phyloP scores from a whole-genome alignment of 2,797 vertebrate species.

The Scomberomorus guttatus region DNA sequence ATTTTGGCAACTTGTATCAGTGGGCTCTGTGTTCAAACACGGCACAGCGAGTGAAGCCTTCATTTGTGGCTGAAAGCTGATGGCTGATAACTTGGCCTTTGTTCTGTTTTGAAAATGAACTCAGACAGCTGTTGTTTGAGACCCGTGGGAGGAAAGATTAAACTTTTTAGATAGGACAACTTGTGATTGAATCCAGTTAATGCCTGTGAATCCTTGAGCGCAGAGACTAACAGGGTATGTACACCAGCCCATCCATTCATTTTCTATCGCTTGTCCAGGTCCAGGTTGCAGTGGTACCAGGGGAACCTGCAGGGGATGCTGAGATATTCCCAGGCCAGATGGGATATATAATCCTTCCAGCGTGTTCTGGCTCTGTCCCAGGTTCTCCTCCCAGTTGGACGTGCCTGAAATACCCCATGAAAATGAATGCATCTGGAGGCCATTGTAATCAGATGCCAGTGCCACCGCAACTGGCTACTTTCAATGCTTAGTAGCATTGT shows the following conservation, averaged over 20 bases:
- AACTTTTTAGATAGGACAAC: conserved; percentile 11
- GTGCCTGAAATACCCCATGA: conserved; percentile 14
- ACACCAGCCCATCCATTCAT: not conserved
- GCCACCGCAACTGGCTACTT: conserved; percentile 12
- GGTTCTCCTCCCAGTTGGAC: not conserved
- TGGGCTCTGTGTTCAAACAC: conserved; percentile 39
- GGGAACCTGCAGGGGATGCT: not conserved
- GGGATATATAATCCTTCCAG: too few species aligned
- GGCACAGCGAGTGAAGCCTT: conserved; percentile 28
- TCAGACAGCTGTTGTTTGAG: conserved; percentile 39
- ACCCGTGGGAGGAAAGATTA: not conserved
- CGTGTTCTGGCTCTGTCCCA: too few species aligned
- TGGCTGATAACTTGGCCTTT: conserved; percentile 42
- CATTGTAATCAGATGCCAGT: not conserved
- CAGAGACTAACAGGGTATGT: not conserved
- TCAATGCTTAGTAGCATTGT: conserved; percentile 6
- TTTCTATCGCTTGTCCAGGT: not conserved
- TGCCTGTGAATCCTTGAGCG: not conserved
- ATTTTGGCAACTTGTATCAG: conserved; percentile 25
- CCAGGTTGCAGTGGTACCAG: not conserved
- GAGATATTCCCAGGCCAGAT: not conserved
- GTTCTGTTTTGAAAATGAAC: conserved; percentile 36
- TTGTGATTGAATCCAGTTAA: conserved; percentile 1
- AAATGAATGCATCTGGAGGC: conserved; percentile 4
- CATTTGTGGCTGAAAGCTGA: conserved; percentile 31